These are phyloP conservation scores for Hoplostethus atlanticus DNA, from an alignment of 2,797 vertebrate species.

Conservation along the genomic window DNA sequence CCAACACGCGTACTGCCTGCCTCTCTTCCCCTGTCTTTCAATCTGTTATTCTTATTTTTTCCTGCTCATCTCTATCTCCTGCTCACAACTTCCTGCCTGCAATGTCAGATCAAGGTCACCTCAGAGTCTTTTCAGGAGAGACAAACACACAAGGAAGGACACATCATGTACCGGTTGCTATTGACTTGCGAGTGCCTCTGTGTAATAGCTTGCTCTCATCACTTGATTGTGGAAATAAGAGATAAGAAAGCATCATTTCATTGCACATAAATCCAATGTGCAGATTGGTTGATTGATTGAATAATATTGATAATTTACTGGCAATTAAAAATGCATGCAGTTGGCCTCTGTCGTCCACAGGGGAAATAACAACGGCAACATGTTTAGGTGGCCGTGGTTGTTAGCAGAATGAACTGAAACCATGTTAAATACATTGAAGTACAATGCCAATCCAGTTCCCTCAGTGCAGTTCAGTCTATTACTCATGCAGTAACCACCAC, in stretches of 20 bases:
- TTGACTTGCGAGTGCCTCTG: slow-evolving; percentile 34
- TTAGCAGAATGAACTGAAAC: background rate
- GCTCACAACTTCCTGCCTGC: slow-evolving; percentile 49
- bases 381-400: background rate
- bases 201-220: slow-evolving; percentile 32
- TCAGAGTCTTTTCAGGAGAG: slow-evolving; percentile 42
- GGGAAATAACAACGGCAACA: slow-evolving; percentile 4
- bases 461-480: background rate
- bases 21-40: slow-evolving; percentile 29
- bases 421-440: slow-evolving; percentile 8
- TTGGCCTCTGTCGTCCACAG: slow-evolving; percentile 4
- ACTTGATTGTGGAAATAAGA: slow-evolving; percentile 15
- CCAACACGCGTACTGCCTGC: slow-evolving; percentile 18
- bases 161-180: slow-evolving; percentile 41
- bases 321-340: background rate
- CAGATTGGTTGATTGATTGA: slow-evolving; percentile 15
- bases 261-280: background rate
- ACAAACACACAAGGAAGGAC: slow-evolving; percentile 14
- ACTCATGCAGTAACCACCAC: too few relatives aligned
- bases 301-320: slow-evolving; percentile 13
- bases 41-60: slow-evolving; percentile 22
- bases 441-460: background rate
- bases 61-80: slow-evolving; percentile 22
- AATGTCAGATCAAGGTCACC: slow-evolving; percentile 74
- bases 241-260: slow-evolving; percentile 20